Base-by-base conservation (phyloP, 2,113 vertebrate species). In the Rhinolophus ferrumequinum region DNA sequence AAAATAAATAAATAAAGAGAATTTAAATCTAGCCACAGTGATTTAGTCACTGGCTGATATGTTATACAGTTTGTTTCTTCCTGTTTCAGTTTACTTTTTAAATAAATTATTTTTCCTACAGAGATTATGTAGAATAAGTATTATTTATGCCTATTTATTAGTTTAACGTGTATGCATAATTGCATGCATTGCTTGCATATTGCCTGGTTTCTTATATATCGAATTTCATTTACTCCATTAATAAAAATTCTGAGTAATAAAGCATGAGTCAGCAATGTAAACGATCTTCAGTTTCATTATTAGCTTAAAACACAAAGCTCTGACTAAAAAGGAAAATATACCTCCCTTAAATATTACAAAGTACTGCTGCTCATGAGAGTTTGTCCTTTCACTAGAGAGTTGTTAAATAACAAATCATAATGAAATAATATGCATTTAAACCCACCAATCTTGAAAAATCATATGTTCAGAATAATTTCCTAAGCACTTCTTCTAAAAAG, bases 101-200 rank as follows among this genome's bases (percentile, higher is more conserved):
- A 94, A 83, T 80, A 96, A 92, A 73, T 93, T 64, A 22, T 41
- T 92, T 88, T 88, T 87, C 52, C 9, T 73, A n/a, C 52, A 64
- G 75, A 80, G 9, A 70, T 92, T 54, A 89, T 70, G 12, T 56
- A 90, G 22, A n/a, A 67, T 84, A 94, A 58, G 15, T 76, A 72
- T 60, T 60, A 80, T 70, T 96, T 89, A 90, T 88, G 14, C 16
- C 60, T 94, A 54, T 6, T 62, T 77, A 60, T n/a, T 94, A 91
- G 33, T 73, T 93, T 90, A 75, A 67, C 76, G 73, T 35, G 8
- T 56, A 70, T 94, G 7, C 24, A 80, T 86, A 92, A 92, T 69
- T 88, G 54, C 33, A 60, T 67, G 26, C 1, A 90, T 58, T 86
- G 26, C 62, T 97, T 83, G 2, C 11, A 56, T 38, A 75, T 19